Conservation (phyloP, 2,888 invertebrate species). For the Napeogenes sylphis region DNA sequence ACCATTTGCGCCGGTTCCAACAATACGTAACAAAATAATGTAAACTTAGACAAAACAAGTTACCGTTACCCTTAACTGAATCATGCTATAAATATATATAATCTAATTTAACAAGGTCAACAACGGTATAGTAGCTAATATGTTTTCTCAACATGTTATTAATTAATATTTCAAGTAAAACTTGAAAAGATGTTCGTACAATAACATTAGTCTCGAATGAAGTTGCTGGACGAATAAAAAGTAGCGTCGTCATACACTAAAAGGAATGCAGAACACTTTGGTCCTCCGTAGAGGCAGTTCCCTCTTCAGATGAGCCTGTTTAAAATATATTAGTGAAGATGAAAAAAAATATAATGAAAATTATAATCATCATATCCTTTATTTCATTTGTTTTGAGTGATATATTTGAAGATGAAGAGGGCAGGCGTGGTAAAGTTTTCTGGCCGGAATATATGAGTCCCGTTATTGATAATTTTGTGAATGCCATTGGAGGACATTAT, state of each 20-base stretch:
- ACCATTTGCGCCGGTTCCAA: too few relatives aligned
- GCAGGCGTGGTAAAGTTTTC: background rate
- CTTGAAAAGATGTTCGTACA: too few relatives aligned
- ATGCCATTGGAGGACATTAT: conserved; percentile 41
- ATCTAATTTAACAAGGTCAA: too few relatives aligned
- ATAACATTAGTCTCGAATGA: background rate
- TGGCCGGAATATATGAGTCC: conserved; percentile 14
- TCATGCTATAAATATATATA: too few relatives aligned
- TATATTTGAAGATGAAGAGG: background rate
- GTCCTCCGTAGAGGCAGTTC: background rate
- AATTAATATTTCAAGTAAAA: too few relatives aligned
- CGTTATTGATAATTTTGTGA: conserved; percentile 39
- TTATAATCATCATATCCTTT: background rate
- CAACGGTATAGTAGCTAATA: too few relatives aligned
- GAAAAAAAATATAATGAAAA: background rate
- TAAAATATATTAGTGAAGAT: background rate
- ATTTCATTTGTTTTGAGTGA: background rate
- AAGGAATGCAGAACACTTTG: background rate
- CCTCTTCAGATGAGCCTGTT: background rate
- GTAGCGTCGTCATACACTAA: background rate
- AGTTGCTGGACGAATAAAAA: background rate
- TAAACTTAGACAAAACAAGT: too few relatives aligned
- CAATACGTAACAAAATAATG: too few relatives aligned
- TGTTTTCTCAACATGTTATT: too few relatives aligned
- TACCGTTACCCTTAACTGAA: too few relatives aligned